phyloP scores from a whole-genome alignment of 2,113 vertebrate species.

The Psephotus haematonotus region DNA sequence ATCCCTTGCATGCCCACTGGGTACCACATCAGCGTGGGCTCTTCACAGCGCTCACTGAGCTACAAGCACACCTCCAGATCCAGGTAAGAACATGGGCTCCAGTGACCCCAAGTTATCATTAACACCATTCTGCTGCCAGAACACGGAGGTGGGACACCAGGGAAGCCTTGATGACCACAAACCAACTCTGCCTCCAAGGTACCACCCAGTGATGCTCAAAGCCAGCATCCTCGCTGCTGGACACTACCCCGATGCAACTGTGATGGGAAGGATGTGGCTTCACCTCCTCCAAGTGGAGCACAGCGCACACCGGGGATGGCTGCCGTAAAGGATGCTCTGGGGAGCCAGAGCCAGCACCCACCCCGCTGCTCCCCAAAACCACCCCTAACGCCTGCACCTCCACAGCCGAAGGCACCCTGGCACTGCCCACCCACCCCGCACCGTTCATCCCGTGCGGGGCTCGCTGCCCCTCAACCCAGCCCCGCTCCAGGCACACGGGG shows the following conservation, averaged over 20 bases:
- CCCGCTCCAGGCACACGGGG: background rate
- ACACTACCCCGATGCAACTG: accelerated
- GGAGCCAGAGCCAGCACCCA: background rate
- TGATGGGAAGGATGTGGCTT: accelerated
- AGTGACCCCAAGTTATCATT: accelerated
- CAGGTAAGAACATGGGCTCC: background rate
- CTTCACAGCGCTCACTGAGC: background rate
- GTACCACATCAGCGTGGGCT: accelerated
- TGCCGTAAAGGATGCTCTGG: background rate
- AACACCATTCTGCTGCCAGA: background rate
- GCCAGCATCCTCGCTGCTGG: accelerated
- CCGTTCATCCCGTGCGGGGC: background rate
- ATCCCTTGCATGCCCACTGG: accelerated
- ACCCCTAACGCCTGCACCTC: background rate
- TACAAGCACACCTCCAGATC: accelerated
- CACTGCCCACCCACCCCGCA: background rate
- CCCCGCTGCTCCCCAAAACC: background rate
- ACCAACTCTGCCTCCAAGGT: background rate
- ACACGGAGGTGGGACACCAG: accelerated
- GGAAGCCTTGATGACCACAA: background rate
- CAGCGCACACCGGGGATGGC: accelerated
- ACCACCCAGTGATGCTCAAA: background rate
- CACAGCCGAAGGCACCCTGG: background rate
- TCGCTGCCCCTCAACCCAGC: background rate
- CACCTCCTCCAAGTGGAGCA: accelerated